Conservation (phyloP, 1,140 invertebrate species). For the Polypedilum pembai region DNA sequence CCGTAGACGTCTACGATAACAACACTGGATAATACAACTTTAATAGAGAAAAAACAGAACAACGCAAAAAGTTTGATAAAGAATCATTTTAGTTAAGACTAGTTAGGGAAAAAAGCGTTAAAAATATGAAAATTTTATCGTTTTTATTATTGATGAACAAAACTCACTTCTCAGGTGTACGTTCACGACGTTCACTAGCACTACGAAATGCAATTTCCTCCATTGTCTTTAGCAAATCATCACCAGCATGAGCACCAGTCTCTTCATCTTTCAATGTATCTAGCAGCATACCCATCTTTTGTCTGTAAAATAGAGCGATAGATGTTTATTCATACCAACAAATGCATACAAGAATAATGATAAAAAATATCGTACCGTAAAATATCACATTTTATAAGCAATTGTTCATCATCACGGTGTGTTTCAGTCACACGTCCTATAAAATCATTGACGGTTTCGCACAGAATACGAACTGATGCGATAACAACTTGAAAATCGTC, state of each 20-base stretch:
- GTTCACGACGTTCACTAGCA: slow-evolving; percentile 32
- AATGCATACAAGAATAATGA: not conserved
- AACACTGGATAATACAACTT: too few relatives aligned
- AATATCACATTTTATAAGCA: slow-evolving; percentile 62
- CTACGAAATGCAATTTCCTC: slow-evolving; percentile 37
- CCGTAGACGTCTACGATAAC: too few relatives aligned
- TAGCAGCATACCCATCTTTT: slow-evolving; percentile 69
- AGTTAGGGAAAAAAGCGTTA: too few relatives aligned
- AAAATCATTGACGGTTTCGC: slow-evolving; percentile 75
- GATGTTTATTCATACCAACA: not conserved
- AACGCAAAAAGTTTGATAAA: too few relatives aligned
- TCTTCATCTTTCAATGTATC: slow-evolving; percentile 64
- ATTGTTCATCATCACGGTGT: slow-evolving; percentile 52
- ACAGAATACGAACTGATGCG: slow-evolving; percentile 69
- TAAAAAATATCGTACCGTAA: slow-evolving; percentile 46
- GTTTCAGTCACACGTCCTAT: slow-evolving; percentile 54
- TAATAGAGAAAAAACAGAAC: too few relatives aligned
- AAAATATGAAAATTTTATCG: too few relatives aligned
- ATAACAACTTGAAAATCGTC: slow-evolving; percentile 69
- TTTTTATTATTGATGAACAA: not conserved
- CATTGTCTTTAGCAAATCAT: slow-evolving; percentile 33
- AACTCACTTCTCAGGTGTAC: slow-evolving; percentile 34
- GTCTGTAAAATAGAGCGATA: slow-evolving; percentile 33
- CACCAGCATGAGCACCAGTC: slow-evolving; percentile 35
- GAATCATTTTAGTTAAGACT: too few relatives aligned